phyloP scores from a whole-genome alignment of 2,888 invertebrate species.

The Camponotus fellah region DNA sequence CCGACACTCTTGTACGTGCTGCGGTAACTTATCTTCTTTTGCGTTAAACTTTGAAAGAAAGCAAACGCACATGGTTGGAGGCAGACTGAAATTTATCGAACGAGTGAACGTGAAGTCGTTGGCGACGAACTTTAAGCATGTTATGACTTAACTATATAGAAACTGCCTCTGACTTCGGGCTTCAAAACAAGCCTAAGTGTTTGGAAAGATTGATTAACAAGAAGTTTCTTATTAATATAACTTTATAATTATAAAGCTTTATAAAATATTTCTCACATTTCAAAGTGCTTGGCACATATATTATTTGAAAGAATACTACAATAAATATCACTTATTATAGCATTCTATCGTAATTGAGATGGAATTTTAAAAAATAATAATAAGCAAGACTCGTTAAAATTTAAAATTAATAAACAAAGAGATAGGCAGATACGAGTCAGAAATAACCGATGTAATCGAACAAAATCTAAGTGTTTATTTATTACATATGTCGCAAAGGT shows the following conservation, averaged over 20 bases:
- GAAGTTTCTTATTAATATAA: conserved; percentile 12
- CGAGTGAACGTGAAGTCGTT: neutral
- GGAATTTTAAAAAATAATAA: conserved; percentile 11
- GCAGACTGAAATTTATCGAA: conserved; percentile 27
- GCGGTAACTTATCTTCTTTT: conserved; percentile 19
- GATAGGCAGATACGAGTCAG: too few species aligned
- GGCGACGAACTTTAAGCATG: neutral
- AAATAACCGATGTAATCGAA: too few species aligned
- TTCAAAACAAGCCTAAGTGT: neutral
- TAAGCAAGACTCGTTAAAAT: too few species aligned
- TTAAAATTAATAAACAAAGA: too few species aligned
- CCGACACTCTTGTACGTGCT: neutral
- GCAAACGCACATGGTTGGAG: neutral
- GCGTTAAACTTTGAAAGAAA: conserved; percentile 23
- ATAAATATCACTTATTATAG: neutral
- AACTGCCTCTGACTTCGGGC: neutral
- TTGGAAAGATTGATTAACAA: neutral
- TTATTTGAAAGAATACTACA: neutral
- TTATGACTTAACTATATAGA: neutral
- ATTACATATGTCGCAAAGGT: too few species aligned
- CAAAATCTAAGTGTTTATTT: too few species aligned
- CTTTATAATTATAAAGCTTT: neutral
- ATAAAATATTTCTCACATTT: neutral
- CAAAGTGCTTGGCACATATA: neutral
- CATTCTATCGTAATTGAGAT: neutral